These are phyloP conservation scores for Baronia brevicornis DNA, from an alignment of 2,888 invertebrate species.

Conservation along the genomic window DNA sequence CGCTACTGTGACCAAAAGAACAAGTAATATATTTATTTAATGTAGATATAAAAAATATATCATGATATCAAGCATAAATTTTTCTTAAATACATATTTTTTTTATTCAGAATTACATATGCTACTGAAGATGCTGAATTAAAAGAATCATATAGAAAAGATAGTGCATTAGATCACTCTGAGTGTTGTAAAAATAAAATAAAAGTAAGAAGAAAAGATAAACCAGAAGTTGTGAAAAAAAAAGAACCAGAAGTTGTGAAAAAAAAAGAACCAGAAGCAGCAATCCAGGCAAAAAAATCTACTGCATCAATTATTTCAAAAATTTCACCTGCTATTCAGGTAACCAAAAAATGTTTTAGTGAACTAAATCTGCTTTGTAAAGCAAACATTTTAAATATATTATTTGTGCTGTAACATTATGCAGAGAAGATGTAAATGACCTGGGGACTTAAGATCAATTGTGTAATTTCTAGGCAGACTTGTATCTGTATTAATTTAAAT, in stretches of 20 bases:
- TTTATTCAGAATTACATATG: constrained; percentile 50
- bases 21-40: constrained; percentile 42
- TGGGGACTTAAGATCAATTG: too few relatives aligned
- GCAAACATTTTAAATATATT: too few relatives aligned
- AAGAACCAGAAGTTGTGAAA: constrained; percentile 33
- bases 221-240: too few relatives aligned
- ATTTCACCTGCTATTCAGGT: constrained; percentile 63
- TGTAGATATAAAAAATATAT: constrained; percentile 17
- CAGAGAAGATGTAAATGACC: too few relatives aligned
- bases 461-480: not conserved
- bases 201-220: too few relatives aligned
- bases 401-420: too few relatives aligned
- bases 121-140: constrained; percentile 53
- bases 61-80: not conserved
- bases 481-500: not conserved
- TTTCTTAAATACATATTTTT: constrained; percentile 26
- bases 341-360: constrained; percentile 8
- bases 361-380: not conserved
- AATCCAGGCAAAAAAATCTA: constrained; percentile 26
- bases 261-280: constrained; percentile 51
- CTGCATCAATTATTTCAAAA: constrained; percentile 40
- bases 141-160: constrained; percentile 49
- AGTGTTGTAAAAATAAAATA: constrained; percentile 52
- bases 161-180: constrained; percentile 46
- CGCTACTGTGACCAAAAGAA: constrained; percentile 80